Conservation (phyloP, 2,797 vertebrate genomes). For the Neosilurus mollespiculum region DNA sequence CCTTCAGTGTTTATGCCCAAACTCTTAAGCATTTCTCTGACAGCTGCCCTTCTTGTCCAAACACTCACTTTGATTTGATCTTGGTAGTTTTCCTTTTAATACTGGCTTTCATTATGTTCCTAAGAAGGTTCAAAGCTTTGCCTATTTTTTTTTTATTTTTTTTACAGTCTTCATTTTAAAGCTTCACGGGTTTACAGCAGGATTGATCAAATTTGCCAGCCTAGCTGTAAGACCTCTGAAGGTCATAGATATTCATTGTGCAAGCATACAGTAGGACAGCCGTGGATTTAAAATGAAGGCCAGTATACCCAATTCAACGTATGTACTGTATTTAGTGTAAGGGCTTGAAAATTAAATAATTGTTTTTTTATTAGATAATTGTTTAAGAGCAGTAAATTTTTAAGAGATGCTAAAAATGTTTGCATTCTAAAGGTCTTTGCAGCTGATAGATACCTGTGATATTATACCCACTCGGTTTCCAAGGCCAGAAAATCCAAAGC, state of each 20-base stretch:
- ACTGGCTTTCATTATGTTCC: not conserved
- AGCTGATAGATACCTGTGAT: too few relatives aligned
- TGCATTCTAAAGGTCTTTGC: too few relatives aligned
- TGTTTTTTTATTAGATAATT: too few relatives aligned
- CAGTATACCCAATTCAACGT: not conserved
- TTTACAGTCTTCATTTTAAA: not conserved
- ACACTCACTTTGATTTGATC: not conserved
- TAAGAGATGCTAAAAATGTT: too few relatives aligned
- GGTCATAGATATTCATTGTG: not conserved
- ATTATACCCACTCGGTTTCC: too few relatives aligned
- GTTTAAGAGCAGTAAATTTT: too few relatives aligned
- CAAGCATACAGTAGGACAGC: not conserved
- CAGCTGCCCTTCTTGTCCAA: not conserved
- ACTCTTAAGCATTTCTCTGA: not conserved
- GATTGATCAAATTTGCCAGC: not conserved
- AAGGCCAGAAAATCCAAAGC: too few relatives aligned
- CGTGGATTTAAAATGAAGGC: too few relatives aligned
- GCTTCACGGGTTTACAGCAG: not conserved
- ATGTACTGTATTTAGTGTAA: too few relatives aligned
- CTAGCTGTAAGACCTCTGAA: not conserved
- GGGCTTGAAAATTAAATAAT: not conserved
- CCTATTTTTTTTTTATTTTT: not conserved
- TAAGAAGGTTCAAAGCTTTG: not conserved
- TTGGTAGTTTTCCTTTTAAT: not conserved
- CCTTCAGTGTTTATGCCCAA: not conserved